Evolutionary conservation across 2,888 invertebrate genomes (phyloP), one percentile per base, ranked within the genome.

Genomic region (Torymus tubicola): DNA sequence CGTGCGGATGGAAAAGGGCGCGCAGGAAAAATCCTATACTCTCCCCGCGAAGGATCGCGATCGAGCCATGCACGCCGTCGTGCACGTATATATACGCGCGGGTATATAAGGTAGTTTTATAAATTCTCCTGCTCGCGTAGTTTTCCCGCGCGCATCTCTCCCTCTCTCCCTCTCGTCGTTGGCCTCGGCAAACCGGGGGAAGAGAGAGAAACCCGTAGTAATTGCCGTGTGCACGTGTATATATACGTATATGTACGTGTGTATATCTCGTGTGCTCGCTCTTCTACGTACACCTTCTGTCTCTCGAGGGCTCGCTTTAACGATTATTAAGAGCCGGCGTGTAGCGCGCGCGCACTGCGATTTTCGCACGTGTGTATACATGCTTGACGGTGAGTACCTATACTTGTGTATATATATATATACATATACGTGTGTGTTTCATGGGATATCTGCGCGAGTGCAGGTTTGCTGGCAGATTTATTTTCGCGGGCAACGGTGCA

Each of bases 261-360:
- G 58, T 16, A 16, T 60, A 16, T 60, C 63, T 55, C 52, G 61
- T 31, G 16, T 24, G 69, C 24, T 31, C 60, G 42, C 50, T 60
- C 52, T 13, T 13, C 14, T 14, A 2, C 67, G 21, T 52, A 24
- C 14, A 18, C 14, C 12, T 42, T 67, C 60, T 60, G 60, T 72
- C 79, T 74, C 57, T 61, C 69, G 63, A 69, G 67, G 64, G 55
- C 57, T 73, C 64, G 60, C 68, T 79, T 79, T 73, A 79, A 79
- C 63, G 79, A 68, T 79, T 79, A 79, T 79, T 73, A 79, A 79
- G 73, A 69, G 73, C 50, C 50, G 18, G 31, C 58, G 68, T 31
- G 21, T 75, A 67, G 24, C 53, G 42, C 57, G 3, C 42, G 42
- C 57, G 3, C 42, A 8, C 42, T 8, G 42, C 42, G 42, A 42